Evolutionary conservation across 2,888 invertebrate species (phyloP), one percentile per base, ranked within the genome.

Genomic region (Cerceris ruficornis): DNA sequence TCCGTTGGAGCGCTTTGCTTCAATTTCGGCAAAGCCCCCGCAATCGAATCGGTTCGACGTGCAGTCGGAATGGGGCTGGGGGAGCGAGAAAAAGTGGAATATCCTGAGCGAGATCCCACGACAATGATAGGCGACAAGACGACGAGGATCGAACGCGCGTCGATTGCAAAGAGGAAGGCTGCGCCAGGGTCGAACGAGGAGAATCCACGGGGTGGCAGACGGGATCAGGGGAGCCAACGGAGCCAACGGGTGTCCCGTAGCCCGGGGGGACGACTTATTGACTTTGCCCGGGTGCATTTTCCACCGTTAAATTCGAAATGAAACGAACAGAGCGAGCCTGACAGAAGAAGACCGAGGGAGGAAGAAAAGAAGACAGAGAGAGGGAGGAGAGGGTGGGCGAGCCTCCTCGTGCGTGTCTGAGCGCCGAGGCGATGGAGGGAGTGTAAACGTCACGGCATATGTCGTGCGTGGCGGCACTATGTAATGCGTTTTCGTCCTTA

Each of bases 391-490:
- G 68, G 54, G 57, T 57, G 64, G 61, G 59, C 15, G 15, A 59
- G 69, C 69, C 28, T 28, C 28, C 28, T 28, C 28, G 28, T 28
- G 46, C 62, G 58, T 9, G 59, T 49, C 61, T 46, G 46, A 61
- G 58, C 14, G 69, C 50, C 43, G 67, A 59, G 28, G 55, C 50
- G 39, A 70, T 28, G 69, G 65, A 68, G 62, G 62, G 62, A 59
- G 66, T 65, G 69, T 68, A 79, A 80, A 79, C 85, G 87, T 88
- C 91, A 91, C 91, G 91, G 86, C 88, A 91, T 87, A 87, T 91
- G 86, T 88, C 91, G 91, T 91, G 91, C 76, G 81, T 81, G 78
- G 70, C 70, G 75, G 88, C 87, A 89, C 86, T 91, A 86, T 88
- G 86, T 91, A 90, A 90, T 81, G 73, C 80, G 83, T 78, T 75